A percentile compares a stretch with the other conserved stretches of the same genome.
phyloP scores from a whole-genome alignment of 2,797 vertebrate genomes.

The Aulostomus chinensis region DNA sequence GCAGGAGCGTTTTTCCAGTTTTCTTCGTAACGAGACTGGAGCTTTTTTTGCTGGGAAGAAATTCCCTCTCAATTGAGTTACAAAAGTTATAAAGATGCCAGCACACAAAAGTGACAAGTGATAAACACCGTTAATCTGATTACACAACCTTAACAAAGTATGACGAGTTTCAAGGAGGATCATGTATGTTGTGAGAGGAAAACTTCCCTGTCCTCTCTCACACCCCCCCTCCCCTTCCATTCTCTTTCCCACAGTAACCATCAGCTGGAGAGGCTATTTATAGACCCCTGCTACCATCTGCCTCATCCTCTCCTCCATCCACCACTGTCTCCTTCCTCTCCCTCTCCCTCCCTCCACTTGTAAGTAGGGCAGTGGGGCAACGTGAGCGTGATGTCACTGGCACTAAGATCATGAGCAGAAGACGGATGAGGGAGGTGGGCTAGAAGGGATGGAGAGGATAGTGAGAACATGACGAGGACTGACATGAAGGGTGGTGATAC shows the following conservation, averaged over 20 bases:
- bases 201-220: constrained; percentile 38
- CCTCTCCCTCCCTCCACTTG: constrained; percentile 58
- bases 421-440: constrained; percentile 52
- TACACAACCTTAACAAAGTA: background rate
- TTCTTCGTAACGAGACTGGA: no score
- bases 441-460: constrained; percentile 30
- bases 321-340: constrained; percentile 62
- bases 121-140: no score
- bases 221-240: constrained; percentile 34
- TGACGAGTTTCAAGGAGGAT: constrained; percentile 38
- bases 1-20: no score
- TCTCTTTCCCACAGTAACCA: constrained; percentile 68
- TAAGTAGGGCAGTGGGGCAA: constrained; percentile 86
- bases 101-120: no score
- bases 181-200: constrained; percentile 33
- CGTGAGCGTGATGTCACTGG: constrained; percentile 73
- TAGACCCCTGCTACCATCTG: constrained; percentile 74
- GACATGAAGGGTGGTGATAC: constrained; percentile 13
- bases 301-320: constrained; percentile 71
- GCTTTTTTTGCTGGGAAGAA: background rate
- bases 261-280: constrained; percentile 82
- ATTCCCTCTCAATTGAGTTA: background rate
- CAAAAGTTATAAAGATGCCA: no score
- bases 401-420: constrained; percentile 56
- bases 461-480: constrained; percentile 38